These are phyloP conservation scores for Melikaiella ostensackeni DNA, from an alignment of 2,888 invertebrate genomes.

Conservation along the genomic window DNA sequence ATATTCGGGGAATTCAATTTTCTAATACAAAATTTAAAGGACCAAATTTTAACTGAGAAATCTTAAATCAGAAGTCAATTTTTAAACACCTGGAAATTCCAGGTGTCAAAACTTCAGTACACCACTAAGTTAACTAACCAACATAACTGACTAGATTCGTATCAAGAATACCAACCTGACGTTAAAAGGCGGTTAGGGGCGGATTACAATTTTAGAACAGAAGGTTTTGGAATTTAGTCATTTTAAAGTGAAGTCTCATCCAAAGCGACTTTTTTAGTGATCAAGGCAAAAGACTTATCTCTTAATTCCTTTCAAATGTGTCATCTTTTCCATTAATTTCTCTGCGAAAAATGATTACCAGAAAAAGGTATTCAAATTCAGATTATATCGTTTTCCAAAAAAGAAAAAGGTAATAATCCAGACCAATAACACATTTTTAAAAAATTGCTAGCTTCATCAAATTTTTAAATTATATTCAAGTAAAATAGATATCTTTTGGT, in stretches of 20 bases:
- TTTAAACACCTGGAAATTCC: background rate
- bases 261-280: background rate
- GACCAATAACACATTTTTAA: too few relatives aligned
- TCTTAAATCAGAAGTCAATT: background rate
- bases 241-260: background rate
- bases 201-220: slow-evolving; percentile 4
- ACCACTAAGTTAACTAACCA: background rate
- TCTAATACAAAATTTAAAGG: background rate
- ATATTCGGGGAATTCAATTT: background rate
- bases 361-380: background rate
- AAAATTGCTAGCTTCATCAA: too few relatives aligned
- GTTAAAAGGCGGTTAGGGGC: slow-evolving; percentile 1
- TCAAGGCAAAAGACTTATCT: background rate
- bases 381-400: too few relatives aligned
- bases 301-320: background rate
- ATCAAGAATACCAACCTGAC: slow-evolving; percentile 20
- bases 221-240: slow-evolving; percentile 23
- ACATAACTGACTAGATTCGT: slow-evolving; percentile 12
- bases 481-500: too few relatives aligned
- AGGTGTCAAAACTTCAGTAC: slow-evolving; percentile 8
- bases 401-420: too few relatives aligned
- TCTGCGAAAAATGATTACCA: background rate
- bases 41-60: background rate
- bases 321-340: background rate
- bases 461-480: too few relatives aligned